Evolutionary conservation across 2,888 invertebrate genomes (phyloP).

Genomic region (Microdon myrmicae): DNA sequence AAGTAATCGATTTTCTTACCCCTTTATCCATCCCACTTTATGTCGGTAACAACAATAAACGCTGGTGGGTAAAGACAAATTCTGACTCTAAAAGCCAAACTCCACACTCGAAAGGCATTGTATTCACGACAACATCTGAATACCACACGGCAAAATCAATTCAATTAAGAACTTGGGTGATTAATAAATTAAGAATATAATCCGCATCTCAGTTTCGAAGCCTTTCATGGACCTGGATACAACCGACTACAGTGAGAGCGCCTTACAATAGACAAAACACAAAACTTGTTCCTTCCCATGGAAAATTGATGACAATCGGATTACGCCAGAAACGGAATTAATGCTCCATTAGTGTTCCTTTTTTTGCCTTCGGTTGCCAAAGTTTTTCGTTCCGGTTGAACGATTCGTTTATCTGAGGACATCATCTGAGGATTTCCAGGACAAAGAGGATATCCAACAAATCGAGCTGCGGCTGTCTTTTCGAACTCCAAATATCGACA

Average conservation of each 20-base stretch:
- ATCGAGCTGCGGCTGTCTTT: too few species aligned
- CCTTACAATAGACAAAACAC: slow-evolving; percentile 31
- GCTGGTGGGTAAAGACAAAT: too few species aligned
- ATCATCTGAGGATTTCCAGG: too few species aligned
- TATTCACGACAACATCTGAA: background rate
- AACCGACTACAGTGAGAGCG: background rate
- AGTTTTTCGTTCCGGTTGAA: slow-evolving; percentile 22
- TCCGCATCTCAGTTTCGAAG: slow-evolving; percentile 35
- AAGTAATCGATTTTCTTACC: slow-evolving; percentile 31
- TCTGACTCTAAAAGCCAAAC: too few species aligned
- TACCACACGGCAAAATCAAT: slow-evolving; percentile 24
- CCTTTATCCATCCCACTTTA: slow-evolving; percentile 10
- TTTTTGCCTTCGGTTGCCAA: slow-evolving; percentile 44
- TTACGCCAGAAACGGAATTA: slow-evolving; percentile 26
- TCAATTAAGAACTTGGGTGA: slow-evolving; percentile 45
- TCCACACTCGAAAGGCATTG: background rate
- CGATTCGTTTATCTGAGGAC: too few species aligned
- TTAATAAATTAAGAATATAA: slow-evolving; percentile 42
- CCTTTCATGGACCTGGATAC: slow-evolving; percentile 20
- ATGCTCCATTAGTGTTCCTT: slow-evolving; percentile 49
- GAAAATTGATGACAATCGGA: slow-evolving; percentile 42
- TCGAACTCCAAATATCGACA: too few species aligned
- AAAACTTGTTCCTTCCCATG: slow-evolving; percentile 41
- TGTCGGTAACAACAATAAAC: background rate
- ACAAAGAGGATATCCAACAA: too few species aligned